These are phyloP conservation scores for Agrochola circellaris DNA, from an alignment of 2,888 invertebrate species.

Conservation along the genomic window DNA sequence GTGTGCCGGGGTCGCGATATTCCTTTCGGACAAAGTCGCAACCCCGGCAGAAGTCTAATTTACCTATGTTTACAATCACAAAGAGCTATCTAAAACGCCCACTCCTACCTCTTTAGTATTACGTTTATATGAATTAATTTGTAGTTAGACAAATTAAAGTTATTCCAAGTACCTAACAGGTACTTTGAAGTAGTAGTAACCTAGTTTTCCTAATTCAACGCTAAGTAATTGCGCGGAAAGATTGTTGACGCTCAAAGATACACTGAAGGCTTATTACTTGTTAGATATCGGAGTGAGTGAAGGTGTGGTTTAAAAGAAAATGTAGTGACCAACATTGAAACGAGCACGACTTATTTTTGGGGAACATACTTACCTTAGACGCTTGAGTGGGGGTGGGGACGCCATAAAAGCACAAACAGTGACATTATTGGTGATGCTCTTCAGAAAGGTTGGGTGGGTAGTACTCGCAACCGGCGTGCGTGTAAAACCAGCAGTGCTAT, in stretches of 20 bases:
- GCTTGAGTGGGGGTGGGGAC: too few relatives aligned
- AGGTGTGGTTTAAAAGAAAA: not conserved
- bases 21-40: too few relatives aligned
- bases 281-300: not conserved
- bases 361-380: too few relatives aligned
- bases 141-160: conserved; percentile 6
- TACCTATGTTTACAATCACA: too few relatives aligned
- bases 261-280: not conserved
- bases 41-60: too few relatives aligned
- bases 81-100: too few relatives aligned
- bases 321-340: not conserved
- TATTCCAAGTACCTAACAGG: not conserved
- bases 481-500: too few relatives aligned
- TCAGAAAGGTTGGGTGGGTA: not conserved
- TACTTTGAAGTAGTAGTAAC: conserved; percentile 12
- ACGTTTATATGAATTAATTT: too few relatives aligned
- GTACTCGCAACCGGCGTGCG: not conserved
- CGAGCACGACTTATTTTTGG: too few relatives aligned
- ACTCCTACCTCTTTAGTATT: too few relatives aligned
- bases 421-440: not conserved
- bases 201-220: conserved; percentile 11
- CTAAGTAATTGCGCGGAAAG: conserved; percentile 12
- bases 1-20: too few relatives aligned
- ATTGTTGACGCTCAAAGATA: not conserved
- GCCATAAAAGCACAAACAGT: not conserved